Evolutionary conservation across 2,797 vertebrate genomes (phyloP), one percentile per base, ranked within the genome.

Genomic region (Helostoma temminkii): DNA sequence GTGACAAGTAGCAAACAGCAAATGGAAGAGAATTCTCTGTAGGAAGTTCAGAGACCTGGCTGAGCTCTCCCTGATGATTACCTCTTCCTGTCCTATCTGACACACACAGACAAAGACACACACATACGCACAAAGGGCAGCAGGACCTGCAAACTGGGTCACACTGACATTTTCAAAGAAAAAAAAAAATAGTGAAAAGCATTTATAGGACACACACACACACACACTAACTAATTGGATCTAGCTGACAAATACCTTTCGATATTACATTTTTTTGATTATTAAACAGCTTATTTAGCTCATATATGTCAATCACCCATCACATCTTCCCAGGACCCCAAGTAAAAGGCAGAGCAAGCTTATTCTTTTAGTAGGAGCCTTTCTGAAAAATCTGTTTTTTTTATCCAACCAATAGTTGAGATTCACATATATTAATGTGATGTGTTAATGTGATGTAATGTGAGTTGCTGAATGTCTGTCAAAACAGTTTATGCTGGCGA

Each of bases 1-100:
- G 64, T 75, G 73, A 88, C 70, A 78, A 74, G 80, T 55, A 34
- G 39, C n/a, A 61, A 62, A 66, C 6, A 7, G 41, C 70, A 57
- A 80, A 78, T 11, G 25, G 49, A 46, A 61, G 45, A 55, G 19
- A 67, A 76, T 10, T 54, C 52, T 48, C 69, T 43, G 60, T 4
- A 2, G 75, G 68, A 18, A 50, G 47, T 15, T 2, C n/a, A 57
- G 6, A 57, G 45, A 74, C 6, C 45, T 21, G 68, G 22, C 26
- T 69, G 66, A 62, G 46, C 55, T 32, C 66, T 72, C 63, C 60
- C 70, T 50, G 36, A 36, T 52, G 57, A 80, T 71, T 71, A 54
- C 60, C 49, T 28, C 57, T 18, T 36, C 39, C 49, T 46, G 62
- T 48, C 32, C 42, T 7, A 7, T 28, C 22, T 15, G 16, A 58